Evolutionary conservation across 2,113 vertebrate species (phyloP).

Genomic region (Calidris pugnax): DNA sequence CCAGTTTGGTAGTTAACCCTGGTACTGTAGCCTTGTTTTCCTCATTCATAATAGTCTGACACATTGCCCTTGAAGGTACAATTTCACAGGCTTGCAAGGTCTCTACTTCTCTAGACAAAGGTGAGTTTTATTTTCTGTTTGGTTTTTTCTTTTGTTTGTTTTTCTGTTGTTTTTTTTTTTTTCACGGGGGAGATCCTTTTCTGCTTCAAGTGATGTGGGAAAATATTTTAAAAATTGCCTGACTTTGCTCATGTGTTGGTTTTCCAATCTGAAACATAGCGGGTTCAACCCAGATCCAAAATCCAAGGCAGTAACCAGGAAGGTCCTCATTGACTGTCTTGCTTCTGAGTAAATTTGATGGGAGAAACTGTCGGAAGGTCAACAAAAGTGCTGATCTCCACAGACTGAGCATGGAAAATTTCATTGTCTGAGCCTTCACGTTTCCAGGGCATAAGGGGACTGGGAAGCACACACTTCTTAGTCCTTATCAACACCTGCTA

Average conservation of each 20-base stretch:
- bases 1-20: not conserved
- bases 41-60: not conserved
- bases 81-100: not conserved
- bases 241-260: not conserved
- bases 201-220: not conserved
- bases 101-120: not conserved
- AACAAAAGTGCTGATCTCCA: not conserved
- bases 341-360: not conserved
- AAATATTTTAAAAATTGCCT: not conserved
- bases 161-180: too few species aligned
- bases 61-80: not conserved
- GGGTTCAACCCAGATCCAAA: not conserved
- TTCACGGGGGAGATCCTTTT: not conserved
- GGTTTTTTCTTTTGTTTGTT: too few species aligned
- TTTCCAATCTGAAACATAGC: not conserved
- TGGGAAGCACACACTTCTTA: not conserved
- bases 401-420: not conserved
- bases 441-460: not conserved
- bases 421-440: not conserved
- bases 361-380: not conserved
- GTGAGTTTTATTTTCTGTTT: slow-evolving; percentile 14
- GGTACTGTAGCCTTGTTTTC: not conserved
- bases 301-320: not conserved
- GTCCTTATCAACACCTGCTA: not conserved
- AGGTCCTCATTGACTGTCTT: not conserved